A percentile compares a stretch with the other conserved stretches of the same genome.
Conservation (phyloP, 2,888 invertebrate genomes). For the Caenorhabditis plicata region DNA sequence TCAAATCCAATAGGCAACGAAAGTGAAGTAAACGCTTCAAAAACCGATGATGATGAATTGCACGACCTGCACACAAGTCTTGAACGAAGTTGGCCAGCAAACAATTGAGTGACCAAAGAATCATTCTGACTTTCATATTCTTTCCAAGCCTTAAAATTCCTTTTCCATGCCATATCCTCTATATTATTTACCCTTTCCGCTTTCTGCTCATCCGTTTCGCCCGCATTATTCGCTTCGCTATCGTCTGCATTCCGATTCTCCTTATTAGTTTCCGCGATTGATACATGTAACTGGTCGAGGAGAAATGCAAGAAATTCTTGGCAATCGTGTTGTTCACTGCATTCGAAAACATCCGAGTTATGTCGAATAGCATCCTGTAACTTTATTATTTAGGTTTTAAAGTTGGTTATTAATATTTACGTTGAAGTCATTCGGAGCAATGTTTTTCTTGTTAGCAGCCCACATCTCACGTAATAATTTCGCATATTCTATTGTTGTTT, state of each 20-base stretch:
- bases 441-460: conserved; percentile 49
- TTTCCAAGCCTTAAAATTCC: conserved; percentile 11
- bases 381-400: not conserved
- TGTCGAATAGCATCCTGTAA: conserved; percentile 79
- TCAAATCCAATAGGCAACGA: conserved; percentile 88
- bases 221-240: conserved; percentile 68
- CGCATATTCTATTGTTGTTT: conserved; percentile 39
- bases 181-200: conserved; percentile 18
- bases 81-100: conserved; percentile 81
- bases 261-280: conserved; percentile 79
- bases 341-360: conserved; percentile 82
- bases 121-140: conserved; percentile 26
- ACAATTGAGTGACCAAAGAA: conserved; percentile 38
- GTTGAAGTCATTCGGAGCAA: conserved; percentile 47
- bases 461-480: conserved; percentile 45
- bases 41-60: conserved; percentile 77
- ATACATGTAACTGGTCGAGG: conserved; percentile 87
- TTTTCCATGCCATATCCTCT: not conserved
- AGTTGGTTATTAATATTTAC: conserved; percentile 7
- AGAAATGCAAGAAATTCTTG: conserved; percentile 89
- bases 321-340: conserved; percentile 89
- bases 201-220: conserved; percentile 31
- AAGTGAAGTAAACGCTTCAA: conserved; percentile 88
- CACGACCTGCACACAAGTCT: conserved; percentile 82
- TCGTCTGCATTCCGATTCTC: conserved; percentile 73